These are phyloP conservation scores for Catostylus mosaicus DNA, from an alignment of 30 jellyfish, hydroid and myxozoan species.

Conservation along the genomic window DNA sequence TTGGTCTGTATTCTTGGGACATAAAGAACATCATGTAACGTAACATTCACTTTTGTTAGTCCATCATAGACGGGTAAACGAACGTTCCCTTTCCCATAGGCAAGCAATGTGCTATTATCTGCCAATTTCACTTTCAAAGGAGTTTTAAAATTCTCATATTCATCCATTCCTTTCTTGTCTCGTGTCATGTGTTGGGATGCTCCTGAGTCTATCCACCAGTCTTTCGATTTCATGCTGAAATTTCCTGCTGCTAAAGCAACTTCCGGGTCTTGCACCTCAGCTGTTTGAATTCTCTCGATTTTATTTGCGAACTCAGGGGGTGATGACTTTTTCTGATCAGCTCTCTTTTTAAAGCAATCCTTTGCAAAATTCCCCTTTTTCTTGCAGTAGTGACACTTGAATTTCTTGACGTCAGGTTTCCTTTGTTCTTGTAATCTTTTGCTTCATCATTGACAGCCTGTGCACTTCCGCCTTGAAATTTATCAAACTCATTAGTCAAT, in stretches of 20 bases:
- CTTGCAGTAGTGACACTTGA: conserved; percentile 53
- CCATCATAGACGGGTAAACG: conserved; percentile 28
- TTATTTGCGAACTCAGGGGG: conserved; percentile 1
- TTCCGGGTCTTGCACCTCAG: neutral
- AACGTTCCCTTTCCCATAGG: conserved; percentile 55
- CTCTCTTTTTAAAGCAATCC: conserved; percentile 34
- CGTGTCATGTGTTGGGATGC: conserved; percentile 66
- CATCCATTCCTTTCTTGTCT: conserved; percentile 23
- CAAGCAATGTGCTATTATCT: conserved; percentile 27
- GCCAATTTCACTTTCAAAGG: conserved; percentile 52
- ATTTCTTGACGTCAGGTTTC: conserved; percentile 4
- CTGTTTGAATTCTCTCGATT: neutral
- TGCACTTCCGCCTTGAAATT: conserved; percentile 1
- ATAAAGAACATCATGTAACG: conserved; percentile 41
- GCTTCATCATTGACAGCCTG: neutral
- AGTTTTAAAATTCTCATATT: conserved; percentile 1
- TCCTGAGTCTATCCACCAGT: conserved; percentile 67
- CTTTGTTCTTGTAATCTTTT: neutral
- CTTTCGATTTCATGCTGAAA: neutral
- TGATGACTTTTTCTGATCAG: conserved; percentile 12
- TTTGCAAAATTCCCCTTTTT: conserved; percentile 36
- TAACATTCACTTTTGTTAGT: conserved; percentile 2
- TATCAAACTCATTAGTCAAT: conserved; percentile 17
- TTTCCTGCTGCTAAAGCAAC: conserved; percentile 9
- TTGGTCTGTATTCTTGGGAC: conserved; percentile 51